Evolutionary conservation across 2,113 vertebrate species (phyloP).

Genomic region (Lanius ludovicianus): DNA sequence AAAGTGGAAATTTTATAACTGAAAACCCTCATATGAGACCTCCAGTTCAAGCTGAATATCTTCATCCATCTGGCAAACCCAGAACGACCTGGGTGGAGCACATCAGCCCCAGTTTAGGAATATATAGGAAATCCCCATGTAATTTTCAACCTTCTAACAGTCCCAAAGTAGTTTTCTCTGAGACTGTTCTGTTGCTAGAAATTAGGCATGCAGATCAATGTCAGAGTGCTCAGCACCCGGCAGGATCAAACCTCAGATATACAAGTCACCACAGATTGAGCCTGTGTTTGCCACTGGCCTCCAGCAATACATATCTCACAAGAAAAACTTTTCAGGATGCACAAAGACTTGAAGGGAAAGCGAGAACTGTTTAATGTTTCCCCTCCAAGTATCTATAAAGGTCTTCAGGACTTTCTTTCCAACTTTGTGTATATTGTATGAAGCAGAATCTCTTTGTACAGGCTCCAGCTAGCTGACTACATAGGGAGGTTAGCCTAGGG

Average conservation of each 20-base stretch:
- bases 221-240: background rate
- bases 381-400: background rate
- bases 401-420: background rate
- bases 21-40: background rate
- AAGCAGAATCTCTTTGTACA: constrained; percentile 30
- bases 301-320: background rate
- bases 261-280: background rate
- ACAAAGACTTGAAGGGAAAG: background rate
- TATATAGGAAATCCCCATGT: background rate
- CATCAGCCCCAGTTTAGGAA: background rate
- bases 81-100: background rate
- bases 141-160: background rate
- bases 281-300: background rate
- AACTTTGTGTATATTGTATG: background rate
- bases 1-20: background rate
- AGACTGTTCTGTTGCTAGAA: background rate
- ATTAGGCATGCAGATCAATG: background rate
- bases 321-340: background rate
- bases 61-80: background rate
- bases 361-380: background rate
- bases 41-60: background rate
- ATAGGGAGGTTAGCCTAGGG: constrained; percentile 17
- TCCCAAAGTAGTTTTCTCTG: background rate
- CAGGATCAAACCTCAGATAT: background rate
- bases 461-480: constrained; percentile 40